A percentile compares a stretch with the other conserved stretches of the same genome.
These are phyloP conservation scores for Neodon shergylaensis DNA, from an alignment of 2,113 vertebrate species.

Conservation along the genomic window DNA sequence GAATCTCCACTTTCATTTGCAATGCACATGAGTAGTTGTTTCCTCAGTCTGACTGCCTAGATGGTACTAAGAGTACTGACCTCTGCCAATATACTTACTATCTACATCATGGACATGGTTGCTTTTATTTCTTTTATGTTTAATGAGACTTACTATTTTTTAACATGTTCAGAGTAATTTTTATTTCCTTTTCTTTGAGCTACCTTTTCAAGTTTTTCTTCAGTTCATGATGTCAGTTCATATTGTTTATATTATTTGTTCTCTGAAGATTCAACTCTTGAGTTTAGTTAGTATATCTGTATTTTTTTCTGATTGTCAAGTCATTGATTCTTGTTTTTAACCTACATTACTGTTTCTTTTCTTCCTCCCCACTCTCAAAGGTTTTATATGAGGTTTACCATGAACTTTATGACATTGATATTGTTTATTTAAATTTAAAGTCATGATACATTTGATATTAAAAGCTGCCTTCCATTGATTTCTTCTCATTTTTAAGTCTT, in stretches of 20 bases:
- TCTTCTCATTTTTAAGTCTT: constrained; percentile 68
- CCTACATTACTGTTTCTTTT: background rate
- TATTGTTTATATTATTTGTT: background rate
- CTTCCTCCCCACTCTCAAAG: background rate
- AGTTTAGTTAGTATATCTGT: background rate
- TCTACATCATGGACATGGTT: background rate
- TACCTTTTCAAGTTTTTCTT: background rate
- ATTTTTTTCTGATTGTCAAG: background rate
- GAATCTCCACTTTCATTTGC: background rate
- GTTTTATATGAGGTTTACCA: constrained; percentile 75
- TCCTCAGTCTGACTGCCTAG: background rate
- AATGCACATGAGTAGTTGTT: background rate
- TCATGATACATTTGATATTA: background rate
- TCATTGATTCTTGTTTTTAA: background rate
- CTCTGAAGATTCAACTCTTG: background rate
- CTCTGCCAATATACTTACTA: background rate
- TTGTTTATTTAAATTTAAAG: background rate
- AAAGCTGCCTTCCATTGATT: background rate
- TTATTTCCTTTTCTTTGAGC: constrained; percentile 13
- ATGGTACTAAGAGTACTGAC: background rate
- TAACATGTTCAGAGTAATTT: background rate
- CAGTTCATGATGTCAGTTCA: background rate
- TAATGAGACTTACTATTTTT: background rate
- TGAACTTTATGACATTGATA: constrained; percentile 78
- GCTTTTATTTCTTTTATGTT: constrained; percentile 42